Conservation (phyloP, 1,140 invertebrate species). For the Stegodyphus mimosarum region DNA sequence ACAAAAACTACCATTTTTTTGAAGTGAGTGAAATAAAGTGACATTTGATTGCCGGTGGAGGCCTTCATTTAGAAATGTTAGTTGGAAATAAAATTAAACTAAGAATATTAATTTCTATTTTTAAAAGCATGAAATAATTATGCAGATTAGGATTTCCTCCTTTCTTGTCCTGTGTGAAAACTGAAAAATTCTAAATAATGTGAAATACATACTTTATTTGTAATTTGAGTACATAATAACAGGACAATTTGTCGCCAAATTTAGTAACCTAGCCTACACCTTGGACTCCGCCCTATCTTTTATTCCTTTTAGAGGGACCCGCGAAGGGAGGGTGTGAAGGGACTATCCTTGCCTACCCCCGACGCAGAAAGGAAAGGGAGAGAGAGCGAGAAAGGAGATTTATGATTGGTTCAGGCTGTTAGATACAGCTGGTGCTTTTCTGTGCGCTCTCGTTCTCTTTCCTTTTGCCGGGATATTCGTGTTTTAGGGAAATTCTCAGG, state of each 20-base stretch:
- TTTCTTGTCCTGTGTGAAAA: no score
- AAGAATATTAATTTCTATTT: no score
- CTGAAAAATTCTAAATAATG: neutral
- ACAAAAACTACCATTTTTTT: no score
- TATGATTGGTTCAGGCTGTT: constrained; percentile 53
- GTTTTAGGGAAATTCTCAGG: no score
- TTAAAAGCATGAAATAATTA: no score
- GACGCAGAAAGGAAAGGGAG: constrained; percentile 24
- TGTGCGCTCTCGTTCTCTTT: no score
- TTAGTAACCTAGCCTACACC: neutral
- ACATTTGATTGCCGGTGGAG: no score
- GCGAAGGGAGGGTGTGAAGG: neutral
- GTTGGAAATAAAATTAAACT: no score
- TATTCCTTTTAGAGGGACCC: constrained; percentile 40
- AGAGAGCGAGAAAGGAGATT: constrained; percentile 16
- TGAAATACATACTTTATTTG: neutral
- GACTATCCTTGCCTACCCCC: neutral
- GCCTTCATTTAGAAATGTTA: no score
- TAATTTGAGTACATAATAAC: neutral
- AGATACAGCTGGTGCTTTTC: constrained; percentile 45
- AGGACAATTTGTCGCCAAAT: neutral
- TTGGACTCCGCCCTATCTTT: constrained; percentile 54
- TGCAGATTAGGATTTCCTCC: no score
- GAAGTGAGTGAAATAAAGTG: no score
- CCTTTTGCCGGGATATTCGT: no score